These are phyloP conservation scores for Chlorodrepanis virens DNA, from an alignment of 2,113 vertebrate species.

Conservation along the genomic window DNA sequence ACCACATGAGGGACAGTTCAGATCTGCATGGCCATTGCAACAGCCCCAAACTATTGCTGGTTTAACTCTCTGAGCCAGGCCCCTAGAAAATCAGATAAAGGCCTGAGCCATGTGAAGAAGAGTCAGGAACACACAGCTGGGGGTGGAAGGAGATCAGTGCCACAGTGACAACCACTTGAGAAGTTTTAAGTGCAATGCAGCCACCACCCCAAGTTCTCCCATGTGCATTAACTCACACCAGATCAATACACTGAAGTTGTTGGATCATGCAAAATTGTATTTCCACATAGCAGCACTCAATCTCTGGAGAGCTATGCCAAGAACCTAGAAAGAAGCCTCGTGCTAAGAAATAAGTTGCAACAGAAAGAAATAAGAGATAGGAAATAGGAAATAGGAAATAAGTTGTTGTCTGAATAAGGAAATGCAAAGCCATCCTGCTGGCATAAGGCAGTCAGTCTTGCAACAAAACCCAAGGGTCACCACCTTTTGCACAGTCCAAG, in stretches of 20 bases:
- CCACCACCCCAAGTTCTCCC: neutral
- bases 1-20: neutral
- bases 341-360: neutral
- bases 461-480: neutral
- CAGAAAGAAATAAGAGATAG: neutral
- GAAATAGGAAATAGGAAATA: neutral
- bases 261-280: neutral
- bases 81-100: neutral
- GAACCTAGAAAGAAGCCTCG: neutral
- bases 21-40: neutral
- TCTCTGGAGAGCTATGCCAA: neutral
- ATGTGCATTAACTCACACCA: neutral
- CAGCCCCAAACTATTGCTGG: neutral
- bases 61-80: neutral
- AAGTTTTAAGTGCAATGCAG: neutral
- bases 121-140: neutral
- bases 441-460: neutral
- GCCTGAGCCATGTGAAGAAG: neutral
- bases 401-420: neutral
- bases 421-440: neutral
- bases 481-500: neutral
- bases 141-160: neutral
- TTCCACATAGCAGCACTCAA: neutral
- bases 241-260: neutral
- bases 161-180: neutral